Percentiles rank a stretch among this genome's conserved stretches.
Conservation (phyloP, 2,113 vertebrate species). For the Sitta europaea region DNA sequence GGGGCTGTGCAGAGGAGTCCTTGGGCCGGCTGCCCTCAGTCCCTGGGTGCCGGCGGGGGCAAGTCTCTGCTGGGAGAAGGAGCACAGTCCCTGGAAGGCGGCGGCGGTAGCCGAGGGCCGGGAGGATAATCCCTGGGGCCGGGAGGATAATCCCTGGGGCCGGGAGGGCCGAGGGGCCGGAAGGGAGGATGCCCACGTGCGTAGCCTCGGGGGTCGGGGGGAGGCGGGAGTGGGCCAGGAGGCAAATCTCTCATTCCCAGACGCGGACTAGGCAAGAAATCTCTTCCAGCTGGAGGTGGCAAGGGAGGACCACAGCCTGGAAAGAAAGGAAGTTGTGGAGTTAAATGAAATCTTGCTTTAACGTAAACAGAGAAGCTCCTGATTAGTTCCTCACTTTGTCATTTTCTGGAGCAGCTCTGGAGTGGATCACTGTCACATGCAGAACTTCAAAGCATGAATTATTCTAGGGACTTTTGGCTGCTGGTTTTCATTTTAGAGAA, state of each 20-base stretch:
- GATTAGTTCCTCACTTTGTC: background rate
- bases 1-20: constrained; percentile 59
- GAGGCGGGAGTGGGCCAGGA: constrained; percentile 60
- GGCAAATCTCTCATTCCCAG: constrained; percentile 72
- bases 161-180: constrained; percentile 45
- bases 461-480: background rate
- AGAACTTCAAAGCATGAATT: background rate
- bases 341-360: background rate
- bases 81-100: constrained; percentile 61
- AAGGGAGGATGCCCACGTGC: constrained; percentile 66
- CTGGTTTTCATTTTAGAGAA: background rate
- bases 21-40: constrained; percentile 26
- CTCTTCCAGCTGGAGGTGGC: constrained; percentile 60
- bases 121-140: constrained; percentile 71
- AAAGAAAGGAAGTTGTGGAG: background rate
- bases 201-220: constrained; percentile 66
- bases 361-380: background rate
- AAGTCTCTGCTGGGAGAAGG: constrained; percentile 73
- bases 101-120: constrained; percentile 59
- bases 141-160: constrained; percentile 66
- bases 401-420: background rate
- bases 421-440: background rate
- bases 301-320: constrained; percentile 67
- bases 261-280: constrained; percentile 68
- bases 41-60: constrained; percentile 29